Conservation (phyloP, 2,888 invertebrate species). For the Rambutsinella grinnellia region DNA sequence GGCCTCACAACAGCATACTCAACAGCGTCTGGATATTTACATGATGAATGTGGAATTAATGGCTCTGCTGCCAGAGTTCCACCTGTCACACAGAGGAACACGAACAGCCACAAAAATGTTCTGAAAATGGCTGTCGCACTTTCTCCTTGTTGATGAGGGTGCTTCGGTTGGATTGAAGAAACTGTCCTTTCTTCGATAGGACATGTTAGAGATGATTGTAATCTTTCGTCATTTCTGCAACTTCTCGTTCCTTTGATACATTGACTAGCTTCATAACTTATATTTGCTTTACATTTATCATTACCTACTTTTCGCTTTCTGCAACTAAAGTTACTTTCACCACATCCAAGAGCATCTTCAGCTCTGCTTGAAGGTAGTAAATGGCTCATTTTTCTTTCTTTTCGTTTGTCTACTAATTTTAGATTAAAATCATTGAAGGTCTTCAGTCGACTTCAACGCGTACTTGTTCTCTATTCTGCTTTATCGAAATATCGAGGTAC, state of each 20-base stretch:
- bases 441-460: too few relatives aligned
- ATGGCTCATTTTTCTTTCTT: too few relatives aligned
- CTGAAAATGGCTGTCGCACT: constrained; percentile 29
- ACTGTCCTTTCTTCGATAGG: neutral
- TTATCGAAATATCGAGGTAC: too few relatives aligned
- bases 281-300: neutral
- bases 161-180: neutral
- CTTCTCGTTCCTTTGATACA: neutral
- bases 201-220: neutral
- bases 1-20: constrained; percentile 44
- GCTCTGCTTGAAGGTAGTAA: too few relatives aligned
- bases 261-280: neutral
- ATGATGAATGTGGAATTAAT: constrained; percentile 21
- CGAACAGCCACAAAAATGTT: constrained; percentile 42
- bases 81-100: constrained; percentile 47
- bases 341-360: too few relatives aligned
- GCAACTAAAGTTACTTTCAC: neutral
- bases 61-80: constrained; percentile 41
- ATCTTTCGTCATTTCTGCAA: neutral
- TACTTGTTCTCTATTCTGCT: too few relatives aligned
- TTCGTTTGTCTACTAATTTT: too few relatives aligned
- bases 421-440: too few relatives aligned
- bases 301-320: too few relatives aligned
- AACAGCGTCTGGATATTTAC: constrained; percentile 37
- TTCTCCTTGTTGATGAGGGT: neutral